Conservation (phyloP, 1,140 invertebrate species). For the Metaphire vulgaris region DNA sequence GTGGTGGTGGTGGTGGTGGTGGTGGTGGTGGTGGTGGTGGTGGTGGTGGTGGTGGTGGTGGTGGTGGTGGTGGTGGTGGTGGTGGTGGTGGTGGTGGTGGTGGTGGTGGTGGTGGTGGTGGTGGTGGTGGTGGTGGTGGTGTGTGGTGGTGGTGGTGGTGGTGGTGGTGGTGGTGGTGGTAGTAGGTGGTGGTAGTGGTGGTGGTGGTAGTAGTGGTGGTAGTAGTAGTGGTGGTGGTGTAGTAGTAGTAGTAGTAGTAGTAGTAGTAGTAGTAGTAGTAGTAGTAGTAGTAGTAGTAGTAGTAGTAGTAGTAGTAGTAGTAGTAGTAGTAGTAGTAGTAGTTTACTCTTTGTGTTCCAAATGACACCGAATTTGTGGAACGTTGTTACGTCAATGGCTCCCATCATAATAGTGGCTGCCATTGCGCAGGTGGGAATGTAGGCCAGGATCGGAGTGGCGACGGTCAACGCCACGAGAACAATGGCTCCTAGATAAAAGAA, state of each 20-base stretch:
- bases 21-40: conserved; percentile 12
- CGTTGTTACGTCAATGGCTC: conserved; percentile 53
- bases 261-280: too few relatives aligned
- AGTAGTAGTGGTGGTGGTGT: conserved; percentile 9
- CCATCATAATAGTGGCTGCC: conserved; percentile 53
- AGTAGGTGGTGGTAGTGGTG: neutral
- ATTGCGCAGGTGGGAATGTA: conserved; percentile 52
- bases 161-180: neutral
- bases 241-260: conserved; percentile 7
- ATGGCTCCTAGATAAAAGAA: conserved; percentile 44
- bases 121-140: conserved; percentile 14
- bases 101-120: conserved; percentile 12
- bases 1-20: conserved; percentile 14
- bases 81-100: conserved; percentile 12
- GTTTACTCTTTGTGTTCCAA: conserved; percentile 21
- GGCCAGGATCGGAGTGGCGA: conserved; percentile 49
- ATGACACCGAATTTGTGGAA: conserved; percentile 30
- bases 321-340: too few relatives aligned
- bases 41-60: conserved; percentile 12
- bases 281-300: too few relatives aligned
- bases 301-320: too few relatives aligned
- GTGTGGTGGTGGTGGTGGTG: neutral
- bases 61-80: conserved; percentile 14
- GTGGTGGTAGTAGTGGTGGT: conserved; percentile 7
- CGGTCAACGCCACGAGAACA: conserved; percentile 46